Conservation (phyloP, 2,113 vertebrate genomes). For the Porphyrio hochstetteri region DNA sequence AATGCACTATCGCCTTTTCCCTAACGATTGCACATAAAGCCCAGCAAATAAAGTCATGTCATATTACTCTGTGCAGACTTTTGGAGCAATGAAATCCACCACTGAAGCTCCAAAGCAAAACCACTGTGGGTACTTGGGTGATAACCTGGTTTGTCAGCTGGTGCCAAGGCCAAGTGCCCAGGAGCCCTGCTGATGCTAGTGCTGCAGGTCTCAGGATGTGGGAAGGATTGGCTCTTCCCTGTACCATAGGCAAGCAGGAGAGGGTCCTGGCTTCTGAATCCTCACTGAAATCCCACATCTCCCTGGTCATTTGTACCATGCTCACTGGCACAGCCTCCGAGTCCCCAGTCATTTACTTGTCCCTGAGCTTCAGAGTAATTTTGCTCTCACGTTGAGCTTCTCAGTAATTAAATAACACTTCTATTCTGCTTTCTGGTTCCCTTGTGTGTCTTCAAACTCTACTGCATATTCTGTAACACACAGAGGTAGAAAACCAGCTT, state of each 20-base stretch:
- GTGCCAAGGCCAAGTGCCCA: not conserved
- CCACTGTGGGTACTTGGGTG: fast-evolving
- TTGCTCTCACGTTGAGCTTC: not conserved
- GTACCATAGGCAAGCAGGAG: not conserved
- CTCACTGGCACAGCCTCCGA: not conserved
- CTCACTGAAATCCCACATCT: not conserved
- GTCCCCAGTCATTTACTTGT: not conserved
- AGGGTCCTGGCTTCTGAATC: not conserved
- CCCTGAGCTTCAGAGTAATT: not conserved
- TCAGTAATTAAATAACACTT: conserved; percentile 9
- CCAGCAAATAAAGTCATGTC: not conserved
- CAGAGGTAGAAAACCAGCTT: not conserved
- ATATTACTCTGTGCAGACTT: not conserved
- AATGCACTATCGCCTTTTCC: not conserved
- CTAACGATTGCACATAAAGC: not conserved
- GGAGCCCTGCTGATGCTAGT: not conserved
- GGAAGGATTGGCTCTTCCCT: not conserved
- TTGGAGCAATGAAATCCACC: not conserved
- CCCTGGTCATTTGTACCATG: not conserved
- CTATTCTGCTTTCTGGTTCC: not conserved
- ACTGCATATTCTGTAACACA: not conserved
- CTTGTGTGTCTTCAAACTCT: not conserved
- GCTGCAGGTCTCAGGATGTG: not conserved
- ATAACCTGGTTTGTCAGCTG: not conserved
- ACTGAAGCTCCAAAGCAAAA: not conserved